Percentiles rank a stretch among this genome's conserved stretches.
Evolutionary conservation across 1,140 invertebrate species (phyloP).

Genomic region (Liolophura sinensis): DNA sequence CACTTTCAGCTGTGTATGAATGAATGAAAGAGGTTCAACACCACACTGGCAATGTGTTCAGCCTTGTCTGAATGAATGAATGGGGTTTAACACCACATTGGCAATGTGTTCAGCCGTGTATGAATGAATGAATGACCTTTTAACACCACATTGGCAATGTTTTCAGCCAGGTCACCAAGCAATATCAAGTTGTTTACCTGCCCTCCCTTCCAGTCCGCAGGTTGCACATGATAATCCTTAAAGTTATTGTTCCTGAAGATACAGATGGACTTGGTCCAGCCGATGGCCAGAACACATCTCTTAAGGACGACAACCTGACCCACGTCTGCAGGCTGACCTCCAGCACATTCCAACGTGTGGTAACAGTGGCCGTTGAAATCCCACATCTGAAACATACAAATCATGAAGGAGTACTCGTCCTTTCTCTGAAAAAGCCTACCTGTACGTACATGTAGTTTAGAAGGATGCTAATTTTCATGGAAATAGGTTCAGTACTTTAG

Average conservation of each 20-base stretch:
- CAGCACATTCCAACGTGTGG: slow-evolving; percentile 47
- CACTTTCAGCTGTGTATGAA: no score
- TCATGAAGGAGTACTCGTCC: no score
- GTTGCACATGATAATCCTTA: slow-evolving; percentile 48
- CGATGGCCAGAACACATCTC: slow-evolving; percentile 49
- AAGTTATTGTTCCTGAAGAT: slow-evolving; percentile 50
- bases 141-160: background rate
- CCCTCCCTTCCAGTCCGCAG: slow-evolving; percentile 56
- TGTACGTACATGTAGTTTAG: no score
- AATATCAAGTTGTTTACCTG: slow-evolving; percentile 36
- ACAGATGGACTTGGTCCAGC: slow-evolving; percentile 52
- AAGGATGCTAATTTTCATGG: no score
- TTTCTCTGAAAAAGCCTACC: no score
- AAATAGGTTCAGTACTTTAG: no score
- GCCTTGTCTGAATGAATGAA: no score
- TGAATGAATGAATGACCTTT: background rate
- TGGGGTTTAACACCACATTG: no score
- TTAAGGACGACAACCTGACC: slow-evolving; percentile 54
- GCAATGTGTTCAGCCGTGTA: background rate
- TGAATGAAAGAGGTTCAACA: no score
- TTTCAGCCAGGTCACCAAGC: background rate
- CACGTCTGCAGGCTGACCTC: slow-evolving; percentile 54
- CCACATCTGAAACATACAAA: slow-evolving; percentile 46
- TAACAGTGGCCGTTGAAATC: slow-evolving; percentile 59
- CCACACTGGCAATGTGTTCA: no score